phyloP scores from a whole-genome alignment of 2,797 vertebrate genomes.

The Acanthis flammea region DNA sequence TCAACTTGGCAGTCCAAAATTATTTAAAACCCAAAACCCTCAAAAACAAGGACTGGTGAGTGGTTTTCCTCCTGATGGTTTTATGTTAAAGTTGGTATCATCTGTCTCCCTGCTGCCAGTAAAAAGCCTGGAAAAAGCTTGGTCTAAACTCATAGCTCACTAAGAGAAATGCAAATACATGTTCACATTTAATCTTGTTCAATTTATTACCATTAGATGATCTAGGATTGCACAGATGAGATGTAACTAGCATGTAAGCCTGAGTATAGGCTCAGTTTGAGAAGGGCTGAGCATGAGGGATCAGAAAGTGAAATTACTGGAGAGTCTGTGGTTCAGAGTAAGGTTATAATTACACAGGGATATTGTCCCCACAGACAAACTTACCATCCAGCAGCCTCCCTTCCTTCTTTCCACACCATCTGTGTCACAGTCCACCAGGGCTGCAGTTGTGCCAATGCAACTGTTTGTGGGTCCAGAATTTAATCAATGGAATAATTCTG shows the following conservation, averaged over 20 bases:
- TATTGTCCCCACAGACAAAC: background rate
- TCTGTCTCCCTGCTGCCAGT: background rate
- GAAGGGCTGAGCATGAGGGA: background rate
- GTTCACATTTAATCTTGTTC: background rate
- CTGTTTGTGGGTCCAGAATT: background rate
- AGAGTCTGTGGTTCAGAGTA: background rate
- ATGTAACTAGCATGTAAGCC: background rate
- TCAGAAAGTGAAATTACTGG: background rate
- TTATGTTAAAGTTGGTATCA: accelerated
- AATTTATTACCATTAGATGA: background rate
- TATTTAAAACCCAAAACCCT: background rate
- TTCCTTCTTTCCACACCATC: background rate
- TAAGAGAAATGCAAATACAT: background rate
- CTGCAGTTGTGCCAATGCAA: background rate
- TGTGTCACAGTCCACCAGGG: background rate
- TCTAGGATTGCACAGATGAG: background rate
- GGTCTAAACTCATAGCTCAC: background rate
- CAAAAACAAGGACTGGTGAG: background rate
- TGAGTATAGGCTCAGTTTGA: background rate
- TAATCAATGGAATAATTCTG: background rate
- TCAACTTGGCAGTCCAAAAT: background rate
- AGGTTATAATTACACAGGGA: background rate
- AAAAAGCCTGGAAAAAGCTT: background rate
- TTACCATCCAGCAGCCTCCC: background rate
- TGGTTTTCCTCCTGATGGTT: background rate